phyloP scores from a whole-genome alignment of 2,888 invertebrate genomes.

The Ferdinandea cuprea region DNA sequence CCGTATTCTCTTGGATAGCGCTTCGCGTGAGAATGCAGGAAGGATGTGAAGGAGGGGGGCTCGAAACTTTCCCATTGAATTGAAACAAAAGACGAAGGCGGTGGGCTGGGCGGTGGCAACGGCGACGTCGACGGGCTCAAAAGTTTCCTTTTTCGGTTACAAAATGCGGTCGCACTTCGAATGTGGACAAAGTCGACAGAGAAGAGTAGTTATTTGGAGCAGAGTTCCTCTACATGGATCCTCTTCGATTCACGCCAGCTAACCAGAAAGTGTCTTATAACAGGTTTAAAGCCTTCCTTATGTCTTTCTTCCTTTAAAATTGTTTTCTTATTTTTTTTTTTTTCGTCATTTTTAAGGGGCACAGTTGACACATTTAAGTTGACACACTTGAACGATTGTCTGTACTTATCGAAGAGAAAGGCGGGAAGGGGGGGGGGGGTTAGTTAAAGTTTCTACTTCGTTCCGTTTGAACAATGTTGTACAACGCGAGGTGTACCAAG shows the following conservation, averaged over 20 bases:
- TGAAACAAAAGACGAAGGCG: constrained; percentile 46
- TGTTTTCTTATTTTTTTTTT: no score
- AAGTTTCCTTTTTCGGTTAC: constrained; percentile 72
- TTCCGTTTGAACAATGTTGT: constrained; percentile 64
- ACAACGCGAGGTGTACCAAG: constrained; percentile 47
- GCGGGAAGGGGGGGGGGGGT: no score
- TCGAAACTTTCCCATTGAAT: constrained; percentile 48
- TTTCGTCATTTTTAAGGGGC: constrained; percentile 58
- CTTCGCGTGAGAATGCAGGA: constrained; percentile 38
- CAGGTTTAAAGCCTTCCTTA: constrained; percentile 54
- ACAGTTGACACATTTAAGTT: constrained; percentile 73
- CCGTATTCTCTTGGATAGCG: constrained; percentile 62
- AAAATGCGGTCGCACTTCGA: constrained; percentile 64
- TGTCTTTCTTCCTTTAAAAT: not conserved
- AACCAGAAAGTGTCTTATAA: constrained; percentile 61
- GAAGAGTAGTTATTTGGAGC: constrained; percentile 30
- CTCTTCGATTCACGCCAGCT: constrained; percentile 44
- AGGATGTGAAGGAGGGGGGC: constrained; percentile 59
- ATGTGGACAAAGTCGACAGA: constrained; percentile 7
- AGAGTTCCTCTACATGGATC: constrained; percentile 62
- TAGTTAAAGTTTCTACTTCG: constrained; percentile 52
- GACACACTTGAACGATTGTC: constrained; percentile 74
- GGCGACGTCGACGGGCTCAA: no score
- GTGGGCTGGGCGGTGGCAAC: no score
- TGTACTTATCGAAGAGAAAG: constrained; percentile 61